phyloP scores from a whole-genome alignment of 2,113 vertebrate species.

The Chelonoidis abingdonii region DNA sequence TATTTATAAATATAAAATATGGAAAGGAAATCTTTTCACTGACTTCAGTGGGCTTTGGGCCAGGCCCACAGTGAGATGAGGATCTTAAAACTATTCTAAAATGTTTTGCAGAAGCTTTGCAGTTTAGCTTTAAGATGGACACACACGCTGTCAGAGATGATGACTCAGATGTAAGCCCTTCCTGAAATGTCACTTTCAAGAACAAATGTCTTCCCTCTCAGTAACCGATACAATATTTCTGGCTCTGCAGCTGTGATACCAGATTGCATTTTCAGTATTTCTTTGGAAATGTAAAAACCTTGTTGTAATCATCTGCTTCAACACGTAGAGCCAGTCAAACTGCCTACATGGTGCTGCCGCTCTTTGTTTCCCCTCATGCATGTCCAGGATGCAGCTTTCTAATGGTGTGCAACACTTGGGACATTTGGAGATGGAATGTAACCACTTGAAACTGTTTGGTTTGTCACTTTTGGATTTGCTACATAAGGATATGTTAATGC shows the following conservation, averaged over 20 bases:
- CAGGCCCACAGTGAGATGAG: background rate
- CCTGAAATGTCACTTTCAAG: constrained; percentile 32
- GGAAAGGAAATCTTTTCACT: background rate
- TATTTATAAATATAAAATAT: background rate
- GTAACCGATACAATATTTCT: constrained; percentile 33
- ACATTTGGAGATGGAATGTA: constrained; percentile 39
- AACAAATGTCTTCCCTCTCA: constrained; percentile 45
- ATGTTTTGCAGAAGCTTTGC: background rate
- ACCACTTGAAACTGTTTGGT: constrained; percentile 53
- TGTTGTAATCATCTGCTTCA: constrained; percentile 31
- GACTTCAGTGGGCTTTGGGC: background rate
- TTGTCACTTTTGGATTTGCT: constrained; percentile 59
- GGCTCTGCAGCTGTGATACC: constrained; percentile 27
- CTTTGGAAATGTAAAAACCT: constrained; percentile 29
- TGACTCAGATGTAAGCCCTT: constrained; percentile 63
- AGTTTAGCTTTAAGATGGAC: background rate
- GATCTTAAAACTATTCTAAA: background rate
- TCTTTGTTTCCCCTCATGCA: constrained; percentile 6
- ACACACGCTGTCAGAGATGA: constrained; percentile 25
- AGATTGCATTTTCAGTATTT: constrained; percentile 50
- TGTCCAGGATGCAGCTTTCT: constrained; percentile 6
- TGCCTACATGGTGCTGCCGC: background rate
- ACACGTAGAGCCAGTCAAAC: background rate
- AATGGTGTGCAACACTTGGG: background rate
- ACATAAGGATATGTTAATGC: constrained; percentile 31